These are phyloP conservation scores for Sarcophaga carnaria DNA, from an alignment of 2,888 invertebrate species.

Conservation along the genomic window DNA sequence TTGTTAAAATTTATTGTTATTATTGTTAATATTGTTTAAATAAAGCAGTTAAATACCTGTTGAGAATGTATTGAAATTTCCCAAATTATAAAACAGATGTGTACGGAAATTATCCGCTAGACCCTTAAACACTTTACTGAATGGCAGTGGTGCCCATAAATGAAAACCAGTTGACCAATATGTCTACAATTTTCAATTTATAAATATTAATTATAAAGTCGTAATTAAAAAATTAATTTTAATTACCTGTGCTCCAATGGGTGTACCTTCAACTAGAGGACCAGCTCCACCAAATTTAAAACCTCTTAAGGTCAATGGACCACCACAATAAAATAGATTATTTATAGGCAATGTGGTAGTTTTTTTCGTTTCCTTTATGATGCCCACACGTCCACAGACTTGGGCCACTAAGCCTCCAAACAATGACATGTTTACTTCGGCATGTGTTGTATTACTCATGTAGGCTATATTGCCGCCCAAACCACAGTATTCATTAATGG, in stretches of 20 bases:
- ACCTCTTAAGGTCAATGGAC: constrained; percentile 93
- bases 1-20: not conserved
- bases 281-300: constrained; percentile 94
- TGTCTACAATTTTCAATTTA: constrained; percentile 82
- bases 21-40: not conserved
- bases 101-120: constrained; percentile 92
- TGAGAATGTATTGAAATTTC: constrained; percentile 86
- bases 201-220: not conserved
- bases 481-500: constrained; percentile 91
- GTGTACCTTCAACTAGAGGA: constrained; percentile 89
- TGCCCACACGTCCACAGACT: constrained; percentile 78
- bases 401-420: constrained; percentile 81
- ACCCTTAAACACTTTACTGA: constrained; percentile 89
- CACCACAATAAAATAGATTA: constrained; percentile 85
- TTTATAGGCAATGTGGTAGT: constrained; percentile 78
- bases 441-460: constrained; percentile 89
- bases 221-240: not conserved
- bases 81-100: constrained; percentile 94
- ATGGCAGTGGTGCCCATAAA: constrained; percentile 94
- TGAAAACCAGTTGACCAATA: constrained; percentile 95
- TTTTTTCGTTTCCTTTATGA: constrained; percentile 77
- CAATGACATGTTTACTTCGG: constrained; percentile 87
- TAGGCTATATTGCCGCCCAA: constrained; percentile 96
- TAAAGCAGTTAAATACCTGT: constrained; percentile 73
- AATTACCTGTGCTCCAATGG: constrained; percentile 86